A percentile compares a stretch with the other conserved stretches of the same genome.
phyloP scores from a whole-genome alignment of 2,797 vertebrate species.

The Poeciliopsis gracilis region DNA sequence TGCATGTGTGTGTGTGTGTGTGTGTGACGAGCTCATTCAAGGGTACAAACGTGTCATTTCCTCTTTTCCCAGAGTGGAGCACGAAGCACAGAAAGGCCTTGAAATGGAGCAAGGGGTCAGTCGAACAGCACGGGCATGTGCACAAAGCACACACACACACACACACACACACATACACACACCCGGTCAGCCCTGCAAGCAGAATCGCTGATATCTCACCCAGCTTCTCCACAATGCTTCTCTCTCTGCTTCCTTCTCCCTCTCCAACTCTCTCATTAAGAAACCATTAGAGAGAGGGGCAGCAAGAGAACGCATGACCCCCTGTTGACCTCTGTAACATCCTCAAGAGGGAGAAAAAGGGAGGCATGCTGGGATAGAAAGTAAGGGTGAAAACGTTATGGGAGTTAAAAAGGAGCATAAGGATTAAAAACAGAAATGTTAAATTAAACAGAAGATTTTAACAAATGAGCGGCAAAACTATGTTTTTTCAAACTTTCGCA shows the following conservation, averaged over 20 bases:
- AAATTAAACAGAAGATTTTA: not conserved
- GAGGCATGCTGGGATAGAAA: conserved; percentile 15
- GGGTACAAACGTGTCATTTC: conserved; percentile 79
- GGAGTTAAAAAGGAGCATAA: conserved; percentile 19
- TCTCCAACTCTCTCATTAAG: conserved; percentile 70
- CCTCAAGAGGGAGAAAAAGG: conserved; percentile 45
- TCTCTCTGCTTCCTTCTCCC: conserved; percentile 37
- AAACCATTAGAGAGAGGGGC: conserved; percentile 72
- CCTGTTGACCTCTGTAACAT: conserved; percentile 64
- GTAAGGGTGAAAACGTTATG: conserved; percentile 40
- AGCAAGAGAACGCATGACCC: conserved; percentile 67
- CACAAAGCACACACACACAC: conserved; percentile 7
- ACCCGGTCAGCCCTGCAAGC: conserved; percentile 52
- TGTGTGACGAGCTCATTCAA: conserved; percentile 73
- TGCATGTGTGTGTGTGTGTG: conserved; percentile 51
- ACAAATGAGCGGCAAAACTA: not conserved
- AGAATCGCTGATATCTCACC: conserved; percentile 59
- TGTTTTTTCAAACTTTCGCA: not conserved
- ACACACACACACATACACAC: conserved; percentile 10
- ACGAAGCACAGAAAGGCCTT: conserved; percentile 54
- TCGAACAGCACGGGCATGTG: conserved; percentile 34
- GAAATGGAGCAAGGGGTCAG: conserved; percentile 59
- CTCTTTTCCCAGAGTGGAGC: conserved; percentile 69
- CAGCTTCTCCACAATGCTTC: conserved; percentile 54
- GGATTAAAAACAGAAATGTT: conserved; percentile 7